Evolutionary conservation across 2,888 invertebrate species (phyloP).

Genomic region (Hydrotaea cyrtoneurina): DNA sequence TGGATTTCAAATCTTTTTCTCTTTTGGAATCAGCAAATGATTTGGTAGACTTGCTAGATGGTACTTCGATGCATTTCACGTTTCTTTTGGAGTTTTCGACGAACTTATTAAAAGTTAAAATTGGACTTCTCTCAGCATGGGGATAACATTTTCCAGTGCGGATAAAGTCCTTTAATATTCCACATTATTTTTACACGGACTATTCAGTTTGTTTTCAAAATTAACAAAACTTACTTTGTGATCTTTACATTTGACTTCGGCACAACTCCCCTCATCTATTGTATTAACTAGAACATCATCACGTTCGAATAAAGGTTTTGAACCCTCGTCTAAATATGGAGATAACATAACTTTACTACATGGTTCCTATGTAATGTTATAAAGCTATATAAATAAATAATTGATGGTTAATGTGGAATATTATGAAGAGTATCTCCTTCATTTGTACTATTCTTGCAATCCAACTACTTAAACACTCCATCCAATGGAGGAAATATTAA

Average conservation of each 20-base stretch:
- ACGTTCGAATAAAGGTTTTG: conserved; percentile 69
- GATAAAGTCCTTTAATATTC: conserved; percentile 58
- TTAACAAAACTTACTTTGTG: conserved; percentile 39
- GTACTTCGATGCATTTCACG: conserved; percentile 19
- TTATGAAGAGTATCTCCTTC: too few relatives aligned
- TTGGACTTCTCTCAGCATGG: conserved; percentile 21
- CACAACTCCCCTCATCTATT: not conserved
- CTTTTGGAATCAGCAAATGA: conserved; percentile 24
- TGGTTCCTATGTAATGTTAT: too few relatives aligned
- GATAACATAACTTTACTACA: not conserved
- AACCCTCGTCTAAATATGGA: conserved; percentile 69
- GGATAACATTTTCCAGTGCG: conserved; percentile 54
- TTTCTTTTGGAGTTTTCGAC: conserved; percentile 35
- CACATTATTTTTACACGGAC: not conserved
- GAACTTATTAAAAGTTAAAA: not conserved
- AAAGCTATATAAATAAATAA: too few relatives aligned
- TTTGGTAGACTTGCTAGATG: conserved; percentile 9
- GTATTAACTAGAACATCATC: conserved; percentile 67
- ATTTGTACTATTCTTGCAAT: too few relatives aligned
- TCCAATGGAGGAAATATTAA: too few relatives aligned
- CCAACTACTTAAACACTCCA: too few relatives aligned
- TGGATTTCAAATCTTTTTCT: conserved; percentile 20
- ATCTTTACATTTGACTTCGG: conserved; percentile 31
- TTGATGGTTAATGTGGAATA: too few relatives aligned
- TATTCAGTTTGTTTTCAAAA: not conserved